Evolutionary conservation across 2,888 invertebrate genomes (phyloP).

Genomic region (Acrobasis suavella): DNA sequence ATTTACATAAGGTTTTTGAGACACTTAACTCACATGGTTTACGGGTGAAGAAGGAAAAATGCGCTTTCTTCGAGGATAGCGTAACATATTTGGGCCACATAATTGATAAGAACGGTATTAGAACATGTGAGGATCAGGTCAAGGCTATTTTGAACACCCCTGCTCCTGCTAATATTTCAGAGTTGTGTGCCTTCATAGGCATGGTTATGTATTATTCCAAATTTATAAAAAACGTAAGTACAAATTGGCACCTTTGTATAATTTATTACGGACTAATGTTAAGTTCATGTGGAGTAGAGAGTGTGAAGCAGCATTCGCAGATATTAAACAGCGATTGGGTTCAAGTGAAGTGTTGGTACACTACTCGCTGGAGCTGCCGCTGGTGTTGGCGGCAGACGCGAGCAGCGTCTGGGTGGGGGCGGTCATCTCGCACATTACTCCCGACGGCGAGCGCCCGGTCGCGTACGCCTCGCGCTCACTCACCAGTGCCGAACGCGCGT

Average conservation of each 20-base stretch:
- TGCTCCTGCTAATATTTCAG: not conserved
- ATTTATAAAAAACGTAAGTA: not conserved
- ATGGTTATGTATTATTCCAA: too few species aligned
- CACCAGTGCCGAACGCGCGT: too few species aligned
- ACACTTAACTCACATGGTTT: not conserved
- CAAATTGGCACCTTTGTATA: not conserved
- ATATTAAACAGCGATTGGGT: too few species aligned
- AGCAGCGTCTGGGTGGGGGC: too few species aligned
- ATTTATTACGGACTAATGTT: not conserved
- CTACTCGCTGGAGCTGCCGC: too few species aligned
- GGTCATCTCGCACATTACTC: too few species aligned
- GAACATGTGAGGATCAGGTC: not conserved
- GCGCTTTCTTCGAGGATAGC: not conserved
- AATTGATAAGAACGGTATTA: not conserved
- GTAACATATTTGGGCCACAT: not conserved
- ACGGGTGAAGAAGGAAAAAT: not conserved
- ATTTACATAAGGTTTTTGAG: slow-evolving; percentile 21
- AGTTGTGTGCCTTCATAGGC: not conserved
- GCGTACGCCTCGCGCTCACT: too few species aligned
- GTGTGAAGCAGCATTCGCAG: too few species aligned
- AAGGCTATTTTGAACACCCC: not conserved
- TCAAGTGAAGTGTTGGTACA: too few species aligned
- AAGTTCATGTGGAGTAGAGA: too few species aligned
- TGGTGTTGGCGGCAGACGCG: too few species aligned
- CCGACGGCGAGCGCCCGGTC: too few species aligned